phyloP scores from a whole-genome alignment of 2,888 invertebrate species.

The Rhagonycha fulva region DNA sequence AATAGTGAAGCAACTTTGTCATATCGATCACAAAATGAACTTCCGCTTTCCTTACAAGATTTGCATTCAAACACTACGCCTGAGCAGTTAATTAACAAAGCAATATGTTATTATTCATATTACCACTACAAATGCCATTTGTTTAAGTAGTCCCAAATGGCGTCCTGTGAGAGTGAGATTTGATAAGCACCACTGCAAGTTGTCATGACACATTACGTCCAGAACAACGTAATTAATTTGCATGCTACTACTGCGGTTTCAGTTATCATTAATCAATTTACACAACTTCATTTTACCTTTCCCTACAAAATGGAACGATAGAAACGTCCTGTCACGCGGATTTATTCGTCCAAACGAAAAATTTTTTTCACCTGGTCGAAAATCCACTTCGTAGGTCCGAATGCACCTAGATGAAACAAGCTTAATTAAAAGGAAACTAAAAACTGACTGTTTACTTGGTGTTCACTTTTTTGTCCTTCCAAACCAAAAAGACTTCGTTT shows the following conservation, averaged over 20 bases:
- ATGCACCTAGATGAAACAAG: slow-evolving; percentile 37
- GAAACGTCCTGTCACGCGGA: slow-evolving; percentile 41
- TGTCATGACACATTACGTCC: slow-evolving; percentile 35
- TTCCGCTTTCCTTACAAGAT: slow-evolving; percentile 4
- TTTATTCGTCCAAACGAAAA: slow-evolving; percentile 34
- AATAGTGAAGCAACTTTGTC: no score
- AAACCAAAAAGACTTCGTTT: slow-evolving; percentile 57
- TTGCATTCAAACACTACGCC: neutral
- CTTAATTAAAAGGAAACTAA: neutral
- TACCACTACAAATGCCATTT: slow-evolving; percentile 27
- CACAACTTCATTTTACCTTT: slow-evolving; percentile 35
- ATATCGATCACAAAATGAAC: neutral
- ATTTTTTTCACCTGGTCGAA: slow-evolving; percentile 24
- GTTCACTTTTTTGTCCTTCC: slow-evolving; percentile 52
- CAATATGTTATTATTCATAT: slow-evolving; percentile 33
- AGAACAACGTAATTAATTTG: slow-evolving; percentile 36
- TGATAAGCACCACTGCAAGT: slow-evolving; percentile 35
- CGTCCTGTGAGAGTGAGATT: slow-evolving; percentile 20
- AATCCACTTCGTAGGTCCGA: slow-evolving; percentile 43
- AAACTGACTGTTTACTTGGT: slow-evolving; percentile 41
- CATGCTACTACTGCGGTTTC: slow-evolving; percentile 15
- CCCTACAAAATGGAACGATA: slow-evolving; percentile 42
- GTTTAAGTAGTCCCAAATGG: slow-evolving; percentile 25
- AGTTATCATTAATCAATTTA: slow-evolving; percentile 4
- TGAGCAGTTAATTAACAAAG: slow-evolving; percentile 20